Conservation (phyloP, 2,797 vertebrate species). For the Poeciliopsis infans region DNA sequence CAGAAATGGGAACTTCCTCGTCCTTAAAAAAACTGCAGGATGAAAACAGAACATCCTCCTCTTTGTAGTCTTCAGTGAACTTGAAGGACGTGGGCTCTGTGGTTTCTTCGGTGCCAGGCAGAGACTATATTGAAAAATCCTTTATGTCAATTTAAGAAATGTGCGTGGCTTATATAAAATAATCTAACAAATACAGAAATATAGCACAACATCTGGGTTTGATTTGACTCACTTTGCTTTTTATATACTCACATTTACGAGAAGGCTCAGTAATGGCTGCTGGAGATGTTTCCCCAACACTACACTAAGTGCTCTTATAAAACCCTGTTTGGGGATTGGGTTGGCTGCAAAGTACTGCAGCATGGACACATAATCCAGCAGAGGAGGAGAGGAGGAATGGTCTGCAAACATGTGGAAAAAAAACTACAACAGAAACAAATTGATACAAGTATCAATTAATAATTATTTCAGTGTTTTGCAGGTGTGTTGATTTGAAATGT, state of each 20-base stretch:
- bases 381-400: constrained; percentile 63
- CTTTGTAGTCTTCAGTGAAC: constrained; percentile 30
- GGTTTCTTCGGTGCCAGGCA: constrained; percentile 65
- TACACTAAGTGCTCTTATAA: constrained; percentile 87
- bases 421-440: constrained; percentile 76
- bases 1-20: constrained; percentile 81
- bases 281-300: constrained; percentile 74
- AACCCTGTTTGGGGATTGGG: constrained; percentile 82
- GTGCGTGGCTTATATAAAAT: not conserved
- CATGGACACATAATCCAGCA: constrained; percentile 86
- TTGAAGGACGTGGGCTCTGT: constrained; percentile 37
- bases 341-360: constrained; percentile 88
- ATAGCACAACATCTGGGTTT: not conserved
- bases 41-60: constrained; percentile 22
- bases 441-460: not conserved
- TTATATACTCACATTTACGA: constrained; percentile 67
- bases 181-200: not conserved
- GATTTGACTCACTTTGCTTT: not conserved
- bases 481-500: constrained; percentile 1
- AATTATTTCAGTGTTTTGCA: not conserved
- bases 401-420: constrained; percentile 89
- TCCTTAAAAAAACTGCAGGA: constrained; percentile 43
- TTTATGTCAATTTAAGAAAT: not conserved
- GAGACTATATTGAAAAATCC: constrained; percentile 61
- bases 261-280: constrained; percentile 44